Evolutionary conservation across 1,140 invertebrate genomes (phyloP).

Genomic region (Nymphalis io): DNA sequence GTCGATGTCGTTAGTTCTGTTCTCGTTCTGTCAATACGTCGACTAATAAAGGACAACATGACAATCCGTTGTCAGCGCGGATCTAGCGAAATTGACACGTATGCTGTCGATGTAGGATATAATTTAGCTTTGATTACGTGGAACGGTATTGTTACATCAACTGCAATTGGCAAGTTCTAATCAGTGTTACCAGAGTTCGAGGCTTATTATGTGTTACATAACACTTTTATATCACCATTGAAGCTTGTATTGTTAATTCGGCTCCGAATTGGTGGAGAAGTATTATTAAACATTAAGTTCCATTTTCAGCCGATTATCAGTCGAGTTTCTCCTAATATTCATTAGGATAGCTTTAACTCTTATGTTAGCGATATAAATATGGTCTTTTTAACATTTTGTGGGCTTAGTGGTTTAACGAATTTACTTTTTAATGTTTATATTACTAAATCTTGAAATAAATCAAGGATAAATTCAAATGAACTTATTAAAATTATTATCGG

Average conservation of each 20-base stretch:
- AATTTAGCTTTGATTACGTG: constrained; percentile 8
- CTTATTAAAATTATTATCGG: no score
- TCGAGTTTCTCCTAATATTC: no score
- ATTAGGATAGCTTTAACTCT: no score
- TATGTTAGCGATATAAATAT: no score
- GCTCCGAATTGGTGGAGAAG: background rate
- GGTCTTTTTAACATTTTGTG: no score
- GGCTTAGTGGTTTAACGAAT: no score
- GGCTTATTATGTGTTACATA: constrained; percentile 39
- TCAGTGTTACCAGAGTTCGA: constrained; percentile 46
- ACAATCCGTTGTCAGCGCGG: constrained; percentile 30
- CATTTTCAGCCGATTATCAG: no score
- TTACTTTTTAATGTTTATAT: no score
- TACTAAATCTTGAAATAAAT: no score
- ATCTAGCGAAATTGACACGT: constrained; percentile 43
- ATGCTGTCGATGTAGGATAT: constrained; percentile 31
- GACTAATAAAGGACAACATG: constrained; percentile 65
- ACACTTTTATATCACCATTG: background rate
- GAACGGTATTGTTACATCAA: constrained; percentile 32
- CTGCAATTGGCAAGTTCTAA: constrained; percentile 55
- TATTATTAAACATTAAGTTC: no score
- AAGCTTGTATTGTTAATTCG: background rate
- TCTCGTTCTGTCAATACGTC: constrained; percentile 67
- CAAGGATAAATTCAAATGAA: no score
- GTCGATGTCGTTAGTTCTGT: constrained; percentile 63